phyloP scores from a whole-genome alignment of 2,797 vertebrate genomes.

The Coluber constrictor region DNA sequence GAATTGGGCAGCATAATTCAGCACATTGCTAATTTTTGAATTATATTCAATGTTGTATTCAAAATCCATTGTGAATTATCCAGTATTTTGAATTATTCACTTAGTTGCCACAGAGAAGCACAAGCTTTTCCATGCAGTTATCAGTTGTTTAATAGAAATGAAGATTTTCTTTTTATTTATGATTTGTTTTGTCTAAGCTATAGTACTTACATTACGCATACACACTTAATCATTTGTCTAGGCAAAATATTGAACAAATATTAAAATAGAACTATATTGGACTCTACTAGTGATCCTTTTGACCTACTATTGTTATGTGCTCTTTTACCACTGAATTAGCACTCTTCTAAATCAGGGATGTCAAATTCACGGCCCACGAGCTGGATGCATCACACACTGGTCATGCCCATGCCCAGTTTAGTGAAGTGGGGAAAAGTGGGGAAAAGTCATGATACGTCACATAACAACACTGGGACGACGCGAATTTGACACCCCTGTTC shows the following conservation, averaged over 20 bases:
- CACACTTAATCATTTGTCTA: neutral
- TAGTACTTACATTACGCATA: neutral
- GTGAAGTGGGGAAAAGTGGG: no score
- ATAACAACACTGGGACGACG: accelerated
- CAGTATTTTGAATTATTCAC: conserved; percentile 6
- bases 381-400: no score
- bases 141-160: neutral
- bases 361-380: no score
- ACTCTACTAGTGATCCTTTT: neutral
- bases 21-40: neutral
- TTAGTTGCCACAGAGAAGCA: neutral
- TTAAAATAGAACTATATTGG: neutral
- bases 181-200: neutral
- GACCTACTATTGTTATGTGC: neutral
- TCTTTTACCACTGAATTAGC: neutral
- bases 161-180: neutral
- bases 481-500: no score
- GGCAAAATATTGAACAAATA: neutral
- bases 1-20: neutral
- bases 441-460: accelerated
- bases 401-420: no score
- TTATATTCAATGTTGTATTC: neutral
- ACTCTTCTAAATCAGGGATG: neutral
- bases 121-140: neutral
- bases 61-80: neutral